Evolutionary conservation across 1,140 invertebrate genomes (phyloP), one percentile per base, ranked within the genome.

Genomic region (Drosophila arizonae): DNA sequence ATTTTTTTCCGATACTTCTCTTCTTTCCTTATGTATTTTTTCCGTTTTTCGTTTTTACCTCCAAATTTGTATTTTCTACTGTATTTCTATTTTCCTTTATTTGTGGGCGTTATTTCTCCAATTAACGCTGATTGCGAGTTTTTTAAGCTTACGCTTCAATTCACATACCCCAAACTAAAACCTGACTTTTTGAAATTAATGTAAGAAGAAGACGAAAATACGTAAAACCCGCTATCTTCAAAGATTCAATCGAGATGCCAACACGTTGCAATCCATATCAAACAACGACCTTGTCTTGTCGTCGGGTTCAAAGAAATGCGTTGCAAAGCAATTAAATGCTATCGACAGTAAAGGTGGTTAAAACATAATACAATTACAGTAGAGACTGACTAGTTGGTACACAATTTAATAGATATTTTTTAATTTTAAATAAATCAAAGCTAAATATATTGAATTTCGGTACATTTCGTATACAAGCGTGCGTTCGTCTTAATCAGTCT

Each of bases 221-320:
- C 33, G 33, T 11, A 33, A 33, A 33, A 21, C n/a, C 51, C n/a
- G 17, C 30, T 48, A 61, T 61, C 13, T 21, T 28, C 6, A 15
- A 51, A 68, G 9, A 67, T 72, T 28, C 36, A 11, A 39, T 60
- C 11, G 4, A 8, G 39, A 79, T 82, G 60, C 64, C 51, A 72
- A 67, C 76, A 76, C 76, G 54, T 56, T 60, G 41, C 43, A 11
- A 39, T 8, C 52, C 33, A 63, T 67, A 66, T 68, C 78, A 73
- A 71, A 69, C 72, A 73, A 76, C 81, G 82, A 79, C 79, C 79
- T 86, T 87, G 79, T 79, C 79, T 86, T 87, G 79, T 79, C 79
- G 48, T 69, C 57, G 60, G 66, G 76, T 87, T 85, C 62, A 71
- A 78, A 76, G 75, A 76, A 76, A 87, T 79, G 79, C 68, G 58